These are phyloP conservation scores for Thyatira batis DNA, from an alignment of 2,888 invertebrate species.

Conservation along the genomic window DNA sequence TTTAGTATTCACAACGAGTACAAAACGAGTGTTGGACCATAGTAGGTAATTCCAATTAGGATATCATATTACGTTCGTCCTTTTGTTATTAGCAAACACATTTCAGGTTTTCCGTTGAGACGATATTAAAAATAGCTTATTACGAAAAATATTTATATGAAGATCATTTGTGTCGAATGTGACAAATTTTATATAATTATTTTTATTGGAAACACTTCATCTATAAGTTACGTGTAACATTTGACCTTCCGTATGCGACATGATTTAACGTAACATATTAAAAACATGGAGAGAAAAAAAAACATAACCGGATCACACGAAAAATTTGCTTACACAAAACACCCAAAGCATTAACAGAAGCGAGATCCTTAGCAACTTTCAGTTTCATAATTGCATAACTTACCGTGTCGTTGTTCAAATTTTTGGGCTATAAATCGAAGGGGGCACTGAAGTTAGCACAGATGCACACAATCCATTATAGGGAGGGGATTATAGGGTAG, in stretches of 20 bases:
- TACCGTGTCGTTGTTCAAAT: slow-evolving; percentile 42
- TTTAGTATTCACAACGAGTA: background rate
- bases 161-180: background rate
- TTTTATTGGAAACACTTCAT: background rate
- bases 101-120: background rate
- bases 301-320: slow-evolving; percentile 32
- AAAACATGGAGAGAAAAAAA: slow-evolving; percentile 24
- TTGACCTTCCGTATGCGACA: slow-evolving; percentile 36
- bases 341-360: slow-evolving; percentile 18
- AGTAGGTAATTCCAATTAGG: background rate
- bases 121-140: background rate
- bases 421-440: slow-evolving; percentile 61
- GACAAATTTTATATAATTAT: background rate
- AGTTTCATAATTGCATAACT: slow-evolving; percentile 48
- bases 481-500: slow-evolving; percentile 24
- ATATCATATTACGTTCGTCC: background rate
- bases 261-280: slow-evolving; percentile 12
- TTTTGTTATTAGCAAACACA: background rate
- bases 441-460: slow-evolving; percentile 67
- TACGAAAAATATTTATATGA: background rate
- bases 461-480: slow-evolving; percentile 74
- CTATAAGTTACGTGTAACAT: slow-evolving; percentile 13
- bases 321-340: slow-evolving; percentile 22
- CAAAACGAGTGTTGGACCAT: background rate
- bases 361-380: slow-evolving; percentile 55